Evolutionary conservation across 2,888 invertebrate genomes (phyloP), one percentile per base, ranked within the genome.

Genomic region (Caenorhabditis japonica): DNA sequence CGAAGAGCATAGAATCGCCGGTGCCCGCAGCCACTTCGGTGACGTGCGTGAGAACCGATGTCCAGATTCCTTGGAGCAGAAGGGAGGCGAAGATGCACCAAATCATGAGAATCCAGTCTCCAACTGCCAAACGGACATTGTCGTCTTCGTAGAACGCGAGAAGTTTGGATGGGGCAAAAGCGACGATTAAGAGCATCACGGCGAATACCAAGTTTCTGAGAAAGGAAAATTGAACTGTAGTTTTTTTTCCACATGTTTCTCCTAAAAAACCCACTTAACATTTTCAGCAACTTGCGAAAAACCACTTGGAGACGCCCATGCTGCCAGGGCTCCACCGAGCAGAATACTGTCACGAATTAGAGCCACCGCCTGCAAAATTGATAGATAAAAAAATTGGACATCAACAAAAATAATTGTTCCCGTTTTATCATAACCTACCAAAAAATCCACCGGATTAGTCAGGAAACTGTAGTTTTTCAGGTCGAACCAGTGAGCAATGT

Each of bases 41-140:
- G 30, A 85, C 85, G 5, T 81, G 77, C 7, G 79, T 78, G 56
- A 85, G 82, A 13, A 85, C 82, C 21, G 72, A 77, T 44, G 76
- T 73, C 85, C 85, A 85, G 56, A 85, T 80, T 49, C 78, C 79
- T 80, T 85, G 51, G 21, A 82, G 79, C 15, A 81, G 76, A 25
- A 85, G 66, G n/a, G 83, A 80, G 23, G 86, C 85, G 21, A 86
- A 70, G 27, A 87, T 78, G 43, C 84, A 85, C 86, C 86, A 86
- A 38, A 84, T 79, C 86, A 86, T 86, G 15, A 86, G 82, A 47
- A 86, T 86, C 86, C 86, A 86, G 68, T 86, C 86, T 17, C 86
- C 86, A 41, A 86, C 80, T 15, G 83, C 85, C 47, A 86, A 59
- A 19, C 61, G 53, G 12, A 80, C 43, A 2, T 76, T 72, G 23